Evolutionary conservation across 2,797 vertebrate genomes (phyloP).

Genomic region (Pempheris klunzingeri): DNA sequence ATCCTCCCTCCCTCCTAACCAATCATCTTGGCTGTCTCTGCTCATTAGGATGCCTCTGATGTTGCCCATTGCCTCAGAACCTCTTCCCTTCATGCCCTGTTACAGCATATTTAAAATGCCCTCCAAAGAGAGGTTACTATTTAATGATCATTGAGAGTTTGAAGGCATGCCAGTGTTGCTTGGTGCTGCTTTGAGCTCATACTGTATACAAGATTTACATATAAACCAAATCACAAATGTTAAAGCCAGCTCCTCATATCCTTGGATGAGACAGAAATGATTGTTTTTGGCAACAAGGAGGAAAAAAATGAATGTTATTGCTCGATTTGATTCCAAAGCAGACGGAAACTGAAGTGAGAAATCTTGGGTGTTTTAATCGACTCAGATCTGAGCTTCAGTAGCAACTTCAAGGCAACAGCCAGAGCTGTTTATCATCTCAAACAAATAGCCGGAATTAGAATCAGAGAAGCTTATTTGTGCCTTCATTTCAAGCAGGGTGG

Average conservation of each 20-base stretch:
- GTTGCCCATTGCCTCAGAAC: constrained; percentile 4
- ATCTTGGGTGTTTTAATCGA: too few species aligned
- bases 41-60: constrained; percentile 59
- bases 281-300: too few species aligned
- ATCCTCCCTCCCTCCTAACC: constrained; percentile 47
- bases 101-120: constrained; percentile 26
- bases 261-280: too few species aligned
- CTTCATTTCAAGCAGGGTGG: too few species aligned
- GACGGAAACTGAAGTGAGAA: too few species aligned
- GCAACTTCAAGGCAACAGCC: too few species aligned
- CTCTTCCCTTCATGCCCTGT: background rate
- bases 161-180: background rate
- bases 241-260: background rate
- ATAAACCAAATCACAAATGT: background rate
- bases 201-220: background rate
- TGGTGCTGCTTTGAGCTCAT: background rate
- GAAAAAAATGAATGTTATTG: too few species aligned
- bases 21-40: constrained; percentile 71
- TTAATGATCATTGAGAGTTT: constrained; percentile 20
- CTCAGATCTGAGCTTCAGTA: too few species aligned
- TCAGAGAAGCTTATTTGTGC: too few species aligned
- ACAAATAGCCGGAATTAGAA: too few species aligned
- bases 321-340: too few species aligned
- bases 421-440: too few species aligned
- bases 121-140: constrained; percentile 25